These are phyloP conservation scores for Platerodrilus igneus DNA, from an alignment of 2,888 invertebrate genomes.

Conservation along the genomic window DNA sequence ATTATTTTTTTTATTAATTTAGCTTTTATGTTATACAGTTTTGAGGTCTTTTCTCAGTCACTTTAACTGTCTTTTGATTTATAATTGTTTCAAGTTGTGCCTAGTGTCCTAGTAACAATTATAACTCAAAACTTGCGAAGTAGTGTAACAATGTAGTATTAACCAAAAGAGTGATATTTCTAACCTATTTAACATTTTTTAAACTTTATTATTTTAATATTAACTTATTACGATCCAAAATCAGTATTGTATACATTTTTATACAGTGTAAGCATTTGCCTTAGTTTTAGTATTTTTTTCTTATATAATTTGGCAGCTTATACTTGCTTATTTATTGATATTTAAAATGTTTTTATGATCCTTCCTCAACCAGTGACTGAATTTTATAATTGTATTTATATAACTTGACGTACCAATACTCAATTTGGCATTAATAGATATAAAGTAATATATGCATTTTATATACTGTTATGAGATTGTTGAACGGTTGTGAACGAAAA, in stretches of 20 bases:
- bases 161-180: slow-evolving; percentile 47
- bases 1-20: slow-evolving; percentile 19
- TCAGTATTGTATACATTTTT: slow-evolving; percentile 49
- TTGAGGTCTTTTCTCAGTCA: slow-evolving; percentile 18
- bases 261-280: slow-evolving; percentile 33
- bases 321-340: slow-evolving; percentile 24
- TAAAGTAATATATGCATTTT: slow-evolving; percentile 25
- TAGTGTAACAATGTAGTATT: slow-evolving; percentile 43
- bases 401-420: slow-evolving; percentile 22
- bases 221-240: slow-evolving; percentile 43
- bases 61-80: slow-evolving; percentile 16
- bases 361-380: slow-evolving; percentile 21
- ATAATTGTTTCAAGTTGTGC: slow-evolving; percentile 15
- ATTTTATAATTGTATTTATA: slow-evolving; percentile 18
- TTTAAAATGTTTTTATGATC: slow-evolving; percentile 9
- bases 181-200: slow-evolving; percentile 36
- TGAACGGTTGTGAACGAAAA: slow-evolving; percentile 20
- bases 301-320: slow-evolving; percentile 33
- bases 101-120: slow-evolving; percentile 5
- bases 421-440: slow-evolving; percentile 24
- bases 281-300: slow-evolving; percentile 24
- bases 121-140: slow-evolving; percentile 23
- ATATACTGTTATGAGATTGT: slow-evolving; percentile 23
- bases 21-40: slow-evolving; percentile 19
- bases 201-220: slow-evolving; percentile 31